Evolutionary conservation across 2,888 invertebrate genomes (phyloP), one percentile per base, ranked within the genome.

Genomic region (Bombylius major): DNA sequence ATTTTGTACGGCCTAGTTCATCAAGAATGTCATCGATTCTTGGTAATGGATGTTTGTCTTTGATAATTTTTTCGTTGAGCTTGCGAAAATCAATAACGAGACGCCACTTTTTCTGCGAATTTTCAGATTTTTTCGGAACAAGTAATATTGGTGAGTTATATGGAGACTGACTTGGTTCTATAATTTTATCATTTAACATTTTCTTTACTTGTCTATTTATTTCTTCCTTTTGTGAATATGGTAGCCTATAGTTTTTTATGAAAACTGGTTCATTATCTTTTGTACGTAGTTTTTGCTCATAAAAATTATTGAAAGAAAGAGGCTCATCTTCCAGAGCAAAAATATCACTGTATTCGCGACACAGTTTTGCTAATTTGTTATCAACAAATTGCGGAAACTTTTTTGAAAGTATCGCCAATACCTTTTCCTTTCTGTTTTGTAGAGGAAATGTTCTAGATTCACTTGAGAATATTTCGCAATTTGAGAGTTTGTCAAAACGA

Each of bases 241-340:
- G 60, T n/a, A 55, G 52, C 51, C 62, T 50, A 48, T 63, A 63
- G 50, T 62, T 64, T 60, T 62, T 62, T 5, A 62, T 60, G 47
- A 61, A 63, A 7, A 62, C 56, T 12, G 62, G 59, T 33, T 14
- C 56, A 4, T 59, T 54, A 44, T 64, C 60, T 9, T 53, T 54
- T 13, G 60, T 14, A 46, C 50, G 45, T 32, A 63, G 32, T 51
- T 59, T 59, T 59, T 63, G 63, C 56, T 60, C 46, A 47, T 62
- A 64, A 55, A 62, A 62, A 58, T 64, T 65, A 56, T 65, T 64
- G 13, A 47, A 31, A 13, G 60, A 58, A 12, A 60, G 12, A 48
- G 56, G 51, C 39, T 62, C 64, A 8, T 53, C 47, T 50, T 62
- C 57, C 42, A 62, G n/a, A 1, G 53, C 54, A 53, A 64, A 62